Percentiles rank a stretch among this genome's conserved stretches.
Evolutionary conservation across 2,888 invertebrate species (phyloP).

Genomic region (Branchipolynoe longqiensis): DNA sequence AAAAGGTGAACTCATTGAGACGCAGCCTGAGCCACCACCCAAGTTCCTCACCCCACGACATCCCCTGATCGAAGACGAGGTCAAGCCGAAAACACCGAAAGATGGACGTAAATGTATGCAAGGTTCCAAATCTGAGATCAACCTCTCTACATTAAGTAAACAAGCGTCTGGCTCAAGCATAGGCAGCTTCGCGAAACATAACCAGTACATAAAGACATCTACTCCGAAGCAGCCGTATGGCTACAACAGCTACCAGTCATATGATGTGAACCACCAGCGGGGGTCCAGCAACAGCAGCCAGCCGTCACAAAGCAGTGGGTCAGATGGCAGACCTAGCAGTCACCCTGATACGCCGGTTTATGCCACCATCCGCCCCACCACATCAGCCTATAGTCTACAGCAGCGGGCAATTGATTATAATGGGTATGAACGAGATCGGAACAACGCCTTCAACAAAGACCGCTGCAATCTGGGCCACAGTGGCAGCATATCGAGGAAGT

Average conservation of each 20-base stretch:
- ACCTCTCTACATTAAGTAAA: conserved; percentile 38
- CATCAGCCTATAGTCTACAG: conserved; percentile 33
- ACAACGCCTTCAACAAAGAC: not conserved
- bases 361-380: conserved; percentile 43
- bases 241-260: not conserved
- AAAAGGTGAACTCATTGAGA: not conserved
- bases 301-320: conserved; percentile 46
- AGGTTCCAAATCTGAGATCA: conserved; percentile 38
- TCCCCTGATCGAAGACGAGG: conserved; percentile 17
- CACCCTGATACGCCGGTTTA: not conserved
- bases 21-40: conserved; percentile 42
- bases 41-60: conserved; percentile 49
- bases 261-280: not conserved
- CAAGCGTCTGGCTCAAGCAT: conserved; percentile 56
- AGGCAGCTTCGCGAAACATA: conserved; percentile 29
- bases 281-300: conserved; percentile 42
- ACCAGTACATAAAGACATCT: not conserved
- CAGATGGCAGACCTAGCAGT: not conserved
- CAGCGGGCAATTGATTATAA: conserved; percentile 31
- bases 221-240: conserved; percentile 28
- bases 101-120: not conserved
- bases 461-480: not conserved
- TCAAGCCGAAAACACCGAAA: conserved; percentile 27
- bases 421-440: conserved; percentile 32
- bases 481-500: not conserved